Evolutionary conservation across 1,140 invertebrate species (phyloP), one percentile per base, ranked within the genome.

Genomic region (Copidosoma floridanum): DNA sequence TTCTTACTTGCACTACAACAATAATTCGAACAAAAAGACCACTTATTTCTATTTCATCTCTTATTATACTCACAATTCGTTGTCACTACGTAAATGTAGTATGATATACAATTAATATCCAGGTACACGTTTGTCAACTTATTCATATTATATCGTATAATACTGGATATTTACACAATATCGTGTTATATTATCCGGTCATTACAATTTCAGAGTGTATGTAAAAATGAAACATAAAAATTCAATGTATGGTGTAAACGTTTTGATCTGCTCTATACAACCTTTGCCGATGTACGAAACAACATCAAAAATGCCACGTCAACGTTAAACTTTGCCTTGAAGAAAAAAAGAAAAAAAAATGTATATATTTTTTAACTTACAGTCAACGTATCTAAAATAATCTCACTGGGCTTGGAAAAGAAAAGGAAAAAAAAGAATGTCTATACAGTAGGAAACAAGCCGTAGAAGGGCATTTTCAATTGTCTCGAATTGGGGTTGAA

Each of bases 381-480:
- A 16, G 32, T 29, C 27, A 41, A 40, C 11, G 3, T 18, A 14
- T 20, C 2, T 54, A 26, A 40, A 35, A 43, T 35, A 32, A 35
- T 51, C 46, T 44, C 41, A 56, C 21, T 56, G 32, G 14, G 6
- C 2, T 26, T 37, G 16, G 23, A 37, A 20, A 21, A 24, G n/a
- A 23, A 47, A n/a, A n/a, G n/a, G n/a, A n/a, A n/a, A 37, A 32
- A 18, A 47, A 47, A 14, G 38, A 47, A 38, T 24, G 47, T 55
- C 67, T 68, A 71, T 59, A 76, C 73, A 46, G 67, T 73, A 24
- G 72, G 71, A 70, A 76, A 77, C 24, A 77, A 69, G 35, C 68
- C 54, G 52, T 74, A 74, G 41, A 72, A 77, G 18, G 71, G 61
- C 51, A 65, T 70, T 56, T 76, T 77, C 50, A 70, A 73, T 20